Conservation (phyloP, 1,140 invertebrate species). For the Sweltsa coloradensis region DNA sequence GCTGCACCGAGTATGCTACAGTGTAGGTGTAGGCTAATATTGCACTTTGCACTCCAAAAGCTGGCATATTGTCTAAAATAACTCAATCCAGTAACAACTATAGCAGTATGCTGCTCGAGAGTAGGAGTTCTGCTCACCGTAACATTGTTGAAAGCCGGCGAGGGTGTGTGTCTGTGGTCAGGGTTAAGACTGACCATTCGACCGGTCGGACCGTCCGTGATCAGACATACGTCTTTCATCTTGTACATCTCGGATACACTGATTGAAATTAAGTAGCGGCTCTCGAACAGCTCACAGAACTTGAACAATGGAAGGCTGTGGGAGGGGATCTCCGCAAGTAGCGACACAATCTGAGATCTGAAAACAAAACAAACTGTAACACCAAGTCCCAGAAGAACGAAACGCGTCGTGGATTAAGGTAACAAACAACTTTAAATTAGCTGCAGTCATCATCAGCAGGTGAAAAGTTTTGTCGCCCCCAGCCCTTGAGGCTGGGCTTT, state of each 20-base stretch:
- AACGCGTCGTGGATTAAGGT: too few species aligned
- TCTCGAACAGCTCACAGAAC: slow-evolving; percentile 75
- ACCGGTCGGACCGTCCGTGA: slow-evolving; percentile 54
- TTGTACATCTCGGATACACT: slow-evolving; percentile 71
- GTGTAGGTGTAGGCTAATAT: too few species aligned
- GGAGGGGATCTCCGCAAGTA: slow-evolving; percentile 57
- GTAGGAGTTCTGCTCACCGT: slow-evolving; percentile 24
- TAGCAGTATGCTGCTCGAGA: too few species aligned
- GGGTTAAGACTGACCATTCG: slow-evolving; percentile 45
- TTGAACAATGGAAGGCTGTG: slow-evolving; percentile 69
- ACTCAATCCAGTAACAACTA: too few species aligned
- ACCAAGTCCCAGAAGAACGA: too few species aligned
- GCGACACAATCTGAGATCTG: slow-evolving; percentile 38
- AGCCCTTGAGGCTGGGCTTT: too few species aligned
- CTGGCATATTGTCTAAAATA: too few species aligned
- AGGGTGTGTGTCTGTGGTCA: slow-evolving; percentile 34
- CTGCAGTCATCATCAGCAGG: too few species aligned
- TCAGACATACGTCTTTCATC: slow-evolving; percentile 63
- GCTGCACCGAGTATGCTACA: too few species aligned
- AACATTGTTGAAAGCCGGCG: slow-evolving; percentile 32
- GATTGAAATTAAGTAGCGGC: slow-evolving; percentile 63
- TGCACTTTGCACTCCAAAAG: too few species aligned
- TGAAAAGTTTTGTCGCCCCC: too few species aligned
- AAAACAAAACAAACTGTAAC: slow-evolving; percentile 17
- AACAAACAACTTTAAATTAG: too few species aligned